These are phyloP conservation scores for Polydrusus tereticollis DNA, from an alignment of 2,888 invertebrate genomes.

Conservation along the genomic window DNA sequence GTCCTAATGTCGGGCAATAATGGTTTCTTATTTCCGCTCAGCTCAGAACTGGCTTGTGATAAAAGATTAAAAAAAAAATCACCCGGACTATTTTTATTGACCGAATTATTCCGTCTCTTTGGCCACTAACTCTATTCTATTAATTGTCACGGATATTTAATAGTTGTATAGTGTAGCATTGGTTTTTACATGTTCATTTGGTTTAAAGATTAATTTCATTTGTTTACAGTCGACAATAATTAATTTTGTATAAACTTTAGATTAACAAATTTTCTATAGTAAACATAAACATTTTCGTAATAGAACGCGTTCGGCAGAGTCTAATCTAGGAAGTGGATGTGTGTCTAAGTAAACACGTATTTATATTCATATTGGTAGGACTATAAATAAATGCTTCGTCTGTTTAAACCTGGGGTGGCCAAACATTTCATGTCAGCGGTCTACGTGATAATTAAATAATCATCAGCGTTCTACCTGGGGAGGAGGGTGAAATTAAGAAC, in stretches of 20 bases:
- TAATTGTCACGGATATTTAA: not conserved
- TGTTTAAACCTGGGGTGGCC: not conserved
- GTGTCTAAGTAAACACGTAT: not conserved
- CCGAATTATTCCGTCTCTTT: not conserved
- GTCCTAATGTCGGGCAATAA: slow-evolving; percentile 47
- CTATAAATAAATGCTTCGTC: not conserved
- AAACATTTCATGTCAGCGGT: not conserved
- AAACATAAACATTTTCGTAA: too few relatives aligned
- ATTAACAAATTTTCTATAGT: too few relatives aligned
- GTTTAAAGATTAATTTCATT: too few relatives aligned
- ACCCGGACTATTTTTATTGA: slow-evolving; percentile 24
- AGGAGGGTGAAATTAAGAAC: too few relatives aligned
- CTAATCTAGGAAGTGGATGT: too few relatives aligned
- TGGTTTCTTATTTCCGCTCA: slow-evolving; percentile 44
- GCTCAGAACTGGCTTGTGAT: slow-evolving; percentile 35
- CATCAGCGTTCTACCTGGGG: too few relatives aligned
- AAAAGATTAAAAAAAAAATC: slow-evolving; percentile 36
- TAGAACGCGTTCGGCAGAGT: too few relatives aligned
- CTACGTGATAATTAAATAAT: too few relatives aligned
- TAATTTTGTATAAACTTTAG: too few relatives aligned
- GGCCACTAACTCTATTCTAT: slow-evolving; percentile 14
- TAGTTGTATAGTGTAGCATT: not conserved
- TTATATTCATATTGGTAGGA: not conserved
- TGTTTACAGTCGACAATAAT: too few relatives aligned
- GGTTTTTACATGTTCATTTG: not conserved